Evolutionary conservation across 2,113 vertebrate species (phyloP).

Genomic region (Notothenia rossii): DNA sequence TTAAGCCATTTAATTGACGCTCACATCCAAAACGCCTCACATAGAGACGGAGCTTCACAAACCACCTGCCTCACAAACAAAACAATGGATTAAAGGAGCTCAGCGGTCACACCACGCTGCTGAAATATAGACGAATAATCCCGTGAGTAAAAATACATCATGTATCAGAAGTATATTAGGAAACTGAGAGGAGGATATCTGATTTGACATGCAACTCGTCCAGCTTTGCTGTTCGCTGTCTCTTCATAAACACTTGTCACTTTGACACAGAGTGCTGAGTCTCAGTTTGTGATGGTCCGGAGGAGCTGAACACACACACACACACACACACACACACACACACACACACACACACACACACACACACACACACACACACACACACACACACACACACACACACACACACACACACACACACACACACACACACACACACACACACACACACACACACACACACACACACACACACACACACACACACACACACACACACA

Average conservation of each 20-base stretch:
- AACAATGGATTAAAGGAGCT: no score
- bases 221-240: conserved; percentile 11
- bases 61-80: not conserved
- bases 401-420: no score
- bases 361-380: not conserved
- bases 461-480: no score
- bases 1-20: not conserved
- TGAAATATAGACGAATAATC: not conserved
- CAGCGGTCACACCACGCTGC: not conserved
- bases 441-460: no score
- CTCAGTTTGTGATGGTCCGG: not conserved
- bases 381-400: no score
- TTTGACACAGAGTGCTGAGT: conserved; percentile 38
- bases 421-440: no score
- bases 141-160: not conserved
- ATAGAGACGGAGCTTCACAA: no score
- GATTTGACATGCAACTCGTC: not conserved
- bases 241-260: no score
- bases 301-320: conserved; percentile 15
- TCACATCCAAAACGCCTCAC: not conserved
- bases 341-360: not conserved
- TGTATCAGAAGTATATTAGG: no score
- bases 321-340: conserved; percentile 10
- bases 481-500: no score
- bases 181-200: not conserved